Conservation (phyloP, 2,113 vertebrate species). For the Todiramphus chloris region DNA sequence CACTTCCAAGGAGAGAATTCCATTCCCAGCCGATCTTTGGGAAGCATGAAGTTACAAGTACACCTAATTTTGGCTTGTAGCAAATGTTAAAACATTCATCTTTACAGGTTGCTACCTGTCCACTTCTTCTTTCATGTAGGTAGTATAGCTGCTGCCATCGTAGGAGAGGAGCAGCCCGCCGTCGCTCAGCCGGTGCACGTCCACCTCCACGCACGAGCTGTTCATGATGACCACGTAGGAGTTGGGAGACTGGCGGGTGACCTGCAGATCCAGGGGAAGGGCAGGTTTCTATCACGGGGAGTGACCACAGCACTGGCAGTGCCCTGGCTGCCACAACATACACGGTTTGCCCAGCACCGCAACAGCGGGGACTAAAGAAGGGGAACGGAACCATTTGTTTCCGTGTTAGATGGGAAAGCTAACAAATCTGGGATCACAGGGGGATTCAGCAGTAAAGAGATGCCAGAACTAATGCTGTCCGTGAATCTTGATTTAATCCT, state of each 20-base stretch:
- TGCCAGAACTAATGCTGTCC: background rate
- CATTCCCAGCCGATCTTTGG: background rate
- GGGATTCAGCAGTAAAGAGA: background rate
- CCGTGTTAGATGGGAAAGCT: fast-evolving
- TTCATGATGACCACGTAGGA: constrained; percentile 99
- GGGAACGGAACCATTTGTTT: background rate
- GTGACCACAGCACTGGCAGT: fast-evolving
- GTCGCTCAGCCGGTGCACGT: constrained; percentile 94
- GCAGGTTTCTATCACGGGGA: background rate
- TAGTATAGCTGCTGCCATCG: constrained; percentile 98
- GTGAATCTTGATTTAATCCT: background rate
- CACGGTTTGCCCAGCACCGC: background rate
- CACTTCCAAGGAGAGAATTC: background rate
- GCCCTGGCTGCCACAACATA: background rate
- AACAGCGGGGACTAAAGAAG: background rate
- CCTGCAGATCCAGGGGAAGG: constrained; percentile 55
- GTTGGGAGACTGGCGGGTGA: constrained; percentile 96
- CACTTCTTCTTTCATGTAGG: constrained; percentile 99
- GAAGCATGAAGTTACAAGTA: background rate
- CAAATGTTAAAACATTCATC: background rate
- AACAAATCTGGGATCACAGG: background rate
- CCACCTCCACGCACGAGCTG: constrained; percentile 87
- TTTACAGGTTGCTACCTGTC: constrained; percentile 80
- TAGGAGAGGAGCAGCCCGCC: constrained; percentile 95
- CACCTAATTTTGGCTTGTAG: background rate